Evolutionary conservation across 1,140 invertebrate species (phyloP).

Genomic region (Conopomorpha cramerella): DNA sequence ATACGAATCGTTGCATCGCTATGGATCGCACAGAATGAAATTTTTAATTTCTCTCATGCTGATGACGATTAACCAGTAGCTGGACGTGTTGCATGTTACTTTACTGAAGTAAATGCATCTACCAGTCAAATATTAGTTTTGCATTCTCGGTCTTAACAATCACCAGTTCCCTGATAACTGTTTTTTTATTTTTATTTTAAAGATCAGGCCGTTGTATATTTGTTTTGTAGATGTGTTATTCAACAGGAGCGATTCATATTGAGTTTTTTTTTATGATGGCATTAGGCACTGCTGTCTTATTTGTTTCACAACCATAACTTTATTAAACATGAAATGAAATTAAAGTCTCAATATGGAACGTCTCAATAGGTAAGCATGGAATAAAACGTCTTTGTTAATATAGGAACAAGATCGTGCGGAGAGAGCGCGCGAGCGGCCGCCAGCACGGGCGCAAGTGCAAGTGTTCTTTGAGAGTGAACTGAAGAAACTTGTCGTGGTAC

Average conservation of each 20-base stretch:
- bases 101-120: no score
- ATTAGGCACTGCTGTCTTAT: no score
- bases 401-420: slow-evolving; percentile 63
- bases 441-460: slow-evolving; percentile 80
- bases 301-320: no score
- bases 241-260: no score
- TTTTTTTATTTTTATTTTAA: slow-evolving; percentile 15
- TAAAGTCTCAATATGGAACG: no score
- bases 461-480: slow-evolving; percentile 84
- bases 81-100: slow-evolving; percentile 44
- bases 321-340: no score
- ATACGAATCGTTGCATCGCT: slow-evolving; percentile 29
- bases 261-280: no score
- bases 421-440: slow-evolving; percentile 74
- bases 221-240: slow-evolving; percentile 13
- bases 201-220: slow-evolving; percentile 13
- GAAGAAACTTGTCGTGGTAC: slow-evolving; percentile 78
- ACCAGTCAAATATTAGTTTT: no score
- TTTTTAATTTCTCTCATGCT: slow-evolving; percentile 14
- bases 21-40: slow-evolving; percentile 20
- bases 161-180: no score
- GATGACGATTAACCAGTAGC: slow-evolving; percentile 22
- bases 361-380: no score
- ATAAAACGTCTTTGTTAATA: slow-evolving; percentile 7
- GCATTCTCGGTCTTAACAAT: slow-evolving; percentile 16